Evolutionary conservation across 2,888 invertebrate species (phyloP).

Genomic region (Hyposoter didymator): DNA sequence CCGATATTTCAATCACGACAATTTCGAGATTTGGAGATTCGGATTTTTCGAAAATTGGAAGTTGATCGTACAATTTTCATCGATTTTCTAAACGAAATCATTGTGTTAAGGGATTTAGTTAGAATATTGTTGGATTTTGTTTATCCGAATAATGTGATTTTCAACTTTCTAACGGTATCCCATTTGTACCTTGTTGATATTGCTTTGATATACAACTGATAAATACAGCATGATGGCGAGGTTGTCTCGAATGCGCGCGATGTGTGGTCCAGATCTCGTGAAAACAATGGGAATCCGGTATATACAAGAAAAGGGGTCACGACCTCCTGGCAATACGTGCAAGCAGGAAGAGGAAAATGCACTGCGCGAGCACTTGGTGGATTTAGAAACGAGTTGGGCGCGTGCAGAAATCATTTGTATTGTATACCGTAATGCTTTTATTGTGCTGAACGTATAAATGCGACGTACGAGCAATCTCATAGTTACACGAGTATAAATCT

Average conservation of each 20-base stretch:
- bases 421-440: slow-evolving; percentile 1
- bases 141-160: background rate
- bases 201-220: slow-evolving; percentile 21
- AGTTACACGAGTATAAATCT: background rate
- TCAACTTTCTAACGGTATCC: slow-evolving; percentile 3
- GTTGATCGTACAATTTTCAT: background rate
- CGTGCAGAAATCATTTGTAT: slow-evolving; percentile 45
- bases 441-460: slow-evolving; percentile 11
- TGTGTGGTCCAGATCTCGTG: slow-evolving; percentile 66
- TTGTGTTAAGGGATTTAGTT: background rate
- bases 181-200: slow-evolving; percentile 12
- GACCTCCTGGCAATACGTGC: slow-evolving; percentile 46
- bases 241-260: slow-evolving; percentile 29
- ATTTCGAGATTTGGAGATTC: no score
- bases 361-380: slow-evolving; percentile 25
- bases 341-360: slow-evolving; percentile 30
- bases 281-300: slow-evolving; percentile 70
- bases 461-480: background rate
- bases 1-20: no score
- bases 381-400: slow-evolving; percentile 49
- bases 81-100: background rate
- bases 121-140: background rate
- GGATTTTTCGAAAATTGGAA: no score
- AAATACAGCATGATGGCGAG: slow-evolving; percentile 24
- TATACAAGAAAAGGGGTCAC: slow-evolving; percentile 62